These are phyloP conservation scores for Alca torda DNA, from an alignment of 2,797 vertebrate genomes.

Conservation along the genomic window DNA sequence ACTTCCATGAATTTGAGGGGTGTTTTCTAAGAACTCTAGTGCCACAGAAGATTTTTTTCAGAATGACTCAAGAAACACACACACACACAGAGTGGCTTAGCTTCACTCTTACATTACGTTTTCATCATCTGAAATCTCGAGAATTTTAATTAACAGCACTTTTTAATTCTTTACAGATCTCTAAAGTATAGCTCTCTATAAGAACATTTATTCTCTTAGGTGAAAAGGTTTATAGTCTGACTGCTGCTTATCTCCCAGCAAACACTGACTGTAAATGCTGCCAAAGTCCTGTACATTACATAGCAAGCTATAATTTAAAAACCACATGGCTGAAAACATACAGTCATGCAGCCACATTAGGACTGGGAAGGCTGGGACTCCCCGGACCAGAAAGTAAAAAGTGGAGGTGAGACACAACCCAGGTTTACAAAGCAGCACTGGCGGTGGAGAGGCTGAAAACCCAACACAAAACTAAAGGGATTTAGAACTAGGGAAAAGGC, in stretches of 20 bases:
- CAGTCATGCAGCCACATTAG: accelerated
- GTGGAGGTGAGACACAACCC: not conserved
- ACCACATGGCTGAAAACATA: not conserved
- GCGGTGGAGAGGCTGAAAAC: not conserved
- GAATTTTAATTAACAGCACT: not conserved
- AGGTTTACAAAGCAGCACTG: not conserved
- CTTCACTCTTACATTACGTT: not conserved
- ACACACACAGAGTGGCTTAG: not conserved
- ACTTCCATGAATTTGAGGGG: not conserved
- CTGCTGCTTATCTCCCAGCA: not conserved
- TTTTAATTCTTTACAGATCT: not conserved
- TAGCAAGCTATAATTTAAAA: not conserved
- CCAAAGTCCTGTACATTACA: not conserved
- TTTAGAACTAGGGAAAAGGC: not conserved
- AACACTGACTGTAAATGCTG: not conserved
- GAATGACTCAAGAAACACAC: not conserved
- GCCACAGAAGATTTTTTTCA: not conserved
- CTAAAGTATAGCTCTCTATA: not conserved
- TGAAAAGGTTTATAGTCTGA: not conserved
- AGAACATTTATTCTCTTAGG: not conserved
- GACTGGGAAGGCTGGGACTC: not conserved
- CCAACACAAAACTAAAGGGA: not conserved
- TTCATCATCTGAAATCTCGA: not conserved
- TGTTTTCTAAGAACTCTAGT: not conserved
- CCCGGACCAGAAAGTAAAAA: not conserved